Conservation (phyloP, 1,140 invertebrate species). For the roundworm (Caenorhabditis elegans) region DNA sequence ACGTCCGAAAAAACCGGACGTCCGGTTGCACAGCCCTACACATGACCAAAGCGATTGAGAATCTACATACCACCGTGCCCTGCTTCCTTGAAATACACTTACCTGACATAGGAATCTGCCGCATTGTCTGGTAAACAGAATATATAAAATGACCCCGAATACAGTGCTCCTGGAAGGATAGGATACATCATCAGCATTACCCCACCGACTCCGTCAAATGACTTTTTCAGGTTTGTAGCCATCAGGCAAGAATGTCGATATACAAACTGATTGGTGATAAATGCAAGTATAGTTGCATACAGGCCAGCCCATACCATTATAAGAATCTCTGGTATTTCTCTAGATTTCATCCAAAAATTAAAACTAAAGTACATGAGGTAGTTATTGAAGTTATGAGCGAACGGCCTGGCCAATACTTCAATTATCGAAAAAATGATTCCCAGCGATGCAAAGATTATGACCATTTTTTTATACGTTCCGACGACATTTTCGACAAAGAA, state of each 20-base stretch:
- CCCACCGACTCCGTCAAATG: neutral
- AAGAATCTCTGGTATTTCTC: neutral
- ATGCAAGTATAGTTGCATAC: neutral
- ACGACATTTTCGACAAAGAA: neutral
- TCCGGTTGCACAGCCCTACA: too few species aligned
- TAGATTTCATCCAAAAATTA: neutral
- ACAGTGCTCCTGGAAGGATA: too few species aligned
- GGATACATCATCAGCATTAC: too few species aligned
- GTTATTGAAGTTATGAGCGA: neutral
- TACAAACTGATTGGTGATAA: neutral
- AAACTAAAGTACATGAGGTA: neutral
- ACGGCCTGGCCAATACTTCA: neutral
- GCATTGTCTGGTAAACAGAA: too few species aligned
- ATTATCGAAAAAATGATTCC: neutral
- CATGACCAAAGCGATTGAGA: too few species aligned
- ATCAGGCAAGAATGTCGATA: neutral
- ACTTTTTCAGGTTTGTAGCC: neutral
- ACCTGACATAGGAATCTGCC: too few species aligned
- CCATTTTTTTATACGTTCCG: too few species aligned
- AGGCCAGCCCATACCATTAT: neutral
- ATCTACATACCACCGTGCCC: too few species aligned
- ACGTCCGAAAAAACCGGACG: too few species aligned
- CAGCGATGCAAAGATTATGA: neutral
- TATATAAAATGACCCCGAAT: too few species aligned
- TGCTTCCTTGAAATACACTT: too few species aligned